Percentiles rank a stretch among this genome's conserved stretches.
Evolutionary conservation across 2,113 vertebrate species (phyloP).

Genomic region (Anas platyrhynchos): DNA sequence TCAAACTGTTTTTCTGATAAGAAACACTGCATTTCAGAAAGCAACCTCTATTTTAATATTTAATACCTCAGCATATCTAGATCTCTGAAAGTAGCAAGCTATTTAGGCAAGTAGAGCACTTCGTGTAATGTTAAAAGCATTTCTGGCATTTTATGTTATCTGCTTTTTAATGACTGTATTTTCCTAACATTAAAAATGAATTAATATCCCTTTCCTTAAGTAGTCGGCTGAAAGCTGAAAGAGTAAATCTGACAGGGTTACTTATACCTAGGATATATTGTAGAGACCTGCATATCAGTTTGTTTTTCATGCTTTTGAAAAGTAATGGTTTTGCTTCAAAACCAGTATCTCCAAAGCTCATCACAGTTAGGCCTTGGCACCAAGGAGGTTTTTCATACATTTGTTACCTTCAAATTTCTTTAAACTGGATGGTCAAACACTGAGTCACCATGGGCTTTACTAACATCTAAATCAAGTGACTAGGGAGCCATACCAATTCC

Average conservation of each 20-base stretch:
- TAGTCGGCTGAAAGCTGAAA: slow-evolving; percentile 74
- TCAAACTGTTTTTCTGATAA: slow-evolving; percentile 79
- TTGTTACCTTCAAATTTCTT: background rate
- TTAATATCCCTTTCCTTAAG: slow-evolving; percentile 81
- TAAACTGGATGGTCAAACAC: background rate
- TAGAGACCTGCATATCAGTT: slow-evolving; percentile 38
- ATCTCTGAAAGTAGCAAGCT: slow-evolving; percentile 80
- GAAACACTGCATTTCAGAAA: slow-evolving; percentile 82
- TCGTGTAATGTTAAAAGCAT: slow-evolving; percentile 83
- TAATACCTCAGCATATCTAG: slow-evolving; percentile 79
- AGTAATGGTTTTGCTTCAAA: slow-evolving; percentile 40
- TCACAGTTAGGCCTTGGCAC: background rate
- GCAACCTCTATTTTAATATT: slow-evolving; percentile 83
- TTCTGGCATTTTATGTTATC: slow-evolving; percentile 83
- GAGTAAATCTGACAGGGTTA: slow-evolving; percentile 74
- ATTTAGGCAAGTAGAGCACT: slow-evolving; percentile 80
- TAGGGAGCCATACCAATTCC: background rate
- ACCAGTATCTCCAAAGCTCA: slow-evolving; percentile 4
- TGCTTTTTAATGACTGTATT: slow-evolving; percentile 84
- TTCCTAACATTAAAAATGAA: slow-evolving; percentile 87
- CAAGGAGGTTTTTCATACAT: background rate
- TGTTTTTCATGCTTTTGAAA: slow-evolving; percentile 54
- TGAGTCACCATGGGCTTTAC: background rate
- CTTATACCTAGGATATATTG: slow-evolving; percentile 52
- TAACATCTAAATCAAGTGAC: background rate